Percentiles rank a stretch among this genome's conserved stretches.
Evolutionary conservation across 2,888 invertebrate genomes (phyloP).

Genomic region (Eilema depressum): DNA sequence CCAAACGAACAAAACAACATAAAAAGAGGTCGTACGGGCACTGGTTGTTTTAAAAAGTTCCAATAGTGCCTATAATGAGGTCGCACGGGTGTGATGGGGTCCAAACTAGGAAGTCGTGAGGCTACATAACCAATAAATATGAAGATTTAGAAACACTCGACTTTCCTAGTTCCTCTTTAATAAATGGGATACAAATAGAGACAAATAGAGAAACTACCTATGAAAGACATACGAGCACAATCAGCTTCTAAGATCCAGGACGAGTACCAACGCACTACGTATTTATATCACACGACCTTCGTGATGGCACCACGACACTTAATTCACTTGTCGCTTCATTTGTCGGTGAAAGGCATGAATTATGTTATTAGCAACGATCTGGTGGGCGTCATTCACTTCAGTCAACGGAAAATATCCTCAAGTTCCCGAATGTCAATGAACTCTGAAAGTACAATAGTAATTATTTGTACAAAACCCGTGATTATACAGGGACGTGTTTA

Average conservation of each 20-base stretch:
- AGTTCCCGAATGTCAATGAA: constrained; percentile 39
- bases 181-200: too few species aligned
- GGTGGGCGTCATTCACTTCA: constrained; percentile 55
- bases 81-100: too few species aligned
- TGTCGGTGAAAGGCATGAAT: constrained; percentile 50
- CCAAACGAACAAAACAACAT: too few species aligned
- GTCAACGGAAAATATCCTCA: constrained; percentile 39
- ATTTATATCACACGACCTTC: constrained; percentile 55
- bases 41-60: too few species aligned
- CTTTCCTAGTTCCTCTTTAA: too few species aligned
- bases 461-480: constrained; percentile 26
- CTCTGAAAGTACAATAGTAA: constrained; percentile 29
- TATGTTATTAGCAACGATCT: constrained; percentile 43
- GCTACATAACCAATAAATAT: too few species aligned
- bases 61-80: too few species aligned
- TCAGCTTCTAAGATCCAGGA: constrained; percentile 33
- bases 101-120: too few species aligned
- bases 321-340: constrained; percentile 47
- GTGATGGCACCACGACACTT: constrained; percentile 42
- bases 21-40: too few species aligned
- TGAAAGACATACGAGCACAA: constrained; percentile 7
- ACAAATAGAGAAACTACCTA: too few species aligned
- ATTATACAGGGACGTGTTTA: constrained; percentile 38
- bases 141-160: too few species aligned
- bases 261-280: constrained; percentile 38